phyloP scores from a whole-genome alignment of 2,797 vertebrate species.

The Tokudaia tokunoshimensis region DNA sequence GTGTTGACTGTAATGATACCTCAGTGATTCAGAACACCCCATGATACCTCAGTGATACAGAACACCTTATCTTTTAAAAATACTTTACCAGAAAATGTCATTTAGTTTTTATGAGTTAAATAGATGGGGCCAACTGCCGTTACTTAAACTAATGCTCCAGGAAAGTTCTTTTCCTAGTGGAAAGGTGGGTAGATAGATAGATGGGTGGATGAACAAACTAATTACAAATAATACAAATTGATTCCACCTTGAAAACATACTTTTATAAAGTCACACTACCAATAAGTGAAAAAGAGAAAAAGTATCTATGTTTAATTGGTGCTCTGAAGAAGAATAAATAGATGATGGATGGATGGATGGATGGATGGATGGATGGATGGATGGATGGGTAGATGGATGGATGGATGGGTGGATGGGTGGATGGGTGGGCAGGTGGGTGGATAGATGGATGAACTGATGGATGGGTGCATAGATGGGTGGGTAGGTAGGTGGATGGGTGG shows the following conservation, averaged over 20 bases:
- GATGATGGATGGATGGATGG: neutral
- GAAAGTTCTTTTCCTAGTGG: neutral
- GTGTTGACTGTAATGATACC: neutral
- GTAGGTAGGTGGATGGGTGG: rapidly evolving
- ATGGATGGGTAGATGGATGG: neutral
- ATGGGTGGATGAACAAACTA: neutral
- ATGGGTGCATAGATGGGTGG: neutral
- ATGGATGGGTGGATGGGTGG: neutral
- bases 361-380: neutral
- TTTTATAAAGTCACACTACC: neutral
- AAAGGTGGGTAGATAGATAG: neutral
- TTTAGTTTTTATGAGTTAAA: neutral
- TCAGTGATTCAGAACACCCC: neutral
- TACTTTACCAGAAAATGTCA: neutral
- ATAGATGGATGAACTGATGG: rapidly evolving
- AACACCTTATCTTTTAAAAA: neutral
- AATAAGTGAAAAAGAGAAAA: neutral
- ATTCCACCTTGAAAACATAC: neutral
- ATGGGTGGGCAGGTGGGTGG: rapidly evolving
- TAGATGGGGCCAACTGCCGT: neutral
- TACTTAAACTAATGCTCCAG: neutral
- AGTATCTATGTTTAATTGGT: neutral
- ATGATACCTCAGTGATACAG: neutral
- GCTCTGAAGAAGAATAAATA: neutral
- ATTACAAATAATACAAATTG: neutral